phyloP scores from a whole-genome alignment of 2,113 vertebrate species.

The Coturnix japonica region DNA sequence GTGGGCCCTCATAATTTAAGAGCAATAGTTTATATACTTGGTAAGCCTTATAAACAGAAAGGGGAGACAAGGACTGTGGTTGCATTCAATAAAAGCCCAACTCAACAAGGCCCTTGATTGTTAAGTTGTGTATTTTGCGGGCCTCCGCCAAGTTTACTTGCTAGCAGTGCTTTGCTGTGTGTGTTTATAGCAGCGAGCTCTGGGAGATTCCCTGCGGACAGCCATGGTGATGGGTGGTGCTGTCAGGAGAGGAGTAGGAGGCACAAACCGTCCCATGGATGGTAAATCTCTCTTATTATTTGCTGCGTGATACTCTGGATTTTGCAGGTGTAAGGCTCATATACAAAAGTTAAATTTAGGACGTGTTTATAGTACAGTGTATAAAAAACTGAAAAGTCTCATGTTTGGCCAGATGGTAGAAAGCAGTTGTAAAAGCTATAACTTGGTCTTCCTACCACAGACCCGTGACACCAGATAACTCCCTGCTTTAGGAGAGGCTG shows the following conservation, averaged over 20 bases:
- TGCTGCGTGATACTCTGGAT: accelerated
- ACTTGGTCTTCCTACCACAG: not conserved
- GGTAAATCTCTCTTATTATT: not conserved
- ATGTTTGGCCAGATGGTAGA: not conserved
- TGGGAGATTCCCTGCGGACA: constrained; percentile 48
- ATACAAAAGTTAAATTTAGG: not conserved
- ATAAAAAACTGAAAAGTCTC: not conserved
- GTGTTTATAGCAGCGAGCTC: constrained; percentile 57
- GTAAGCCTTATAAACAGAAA: constrained; percentile 75
- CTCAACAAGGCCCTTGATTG: constrained; percentile 75
- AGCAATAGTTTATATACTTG: constrained; percentile 72
- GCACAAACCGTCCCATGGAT: not conserved
- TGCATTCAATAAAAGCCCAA: constrained; percentile 71
- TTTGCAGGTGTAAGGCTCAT: not conserved
- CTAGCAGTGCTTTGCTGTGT: constrained; percentile 55
- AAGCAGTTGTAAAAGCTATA: not conserved
- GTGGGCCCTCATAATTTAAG: constrained; percentile 74
- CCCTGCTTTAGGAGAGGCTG: not conserved
- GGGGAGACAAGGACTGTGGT: constrained; percentile 42
- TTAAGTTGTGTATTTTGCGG: constrained; percentile 75
- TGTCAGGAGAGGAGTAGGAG: not conserved
- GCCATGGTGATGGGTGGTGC: not conserved
- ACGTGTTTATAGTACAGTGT: not conserved
- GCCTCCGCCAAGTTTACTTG: constrained; percentile 77
- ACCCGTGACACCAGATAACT: not conserved